These are phyloP conservation scores for Cinclus cinclus DNA, from an alignment of 2,113 vertebrate species.

Conservation along the genomic window DNA sequence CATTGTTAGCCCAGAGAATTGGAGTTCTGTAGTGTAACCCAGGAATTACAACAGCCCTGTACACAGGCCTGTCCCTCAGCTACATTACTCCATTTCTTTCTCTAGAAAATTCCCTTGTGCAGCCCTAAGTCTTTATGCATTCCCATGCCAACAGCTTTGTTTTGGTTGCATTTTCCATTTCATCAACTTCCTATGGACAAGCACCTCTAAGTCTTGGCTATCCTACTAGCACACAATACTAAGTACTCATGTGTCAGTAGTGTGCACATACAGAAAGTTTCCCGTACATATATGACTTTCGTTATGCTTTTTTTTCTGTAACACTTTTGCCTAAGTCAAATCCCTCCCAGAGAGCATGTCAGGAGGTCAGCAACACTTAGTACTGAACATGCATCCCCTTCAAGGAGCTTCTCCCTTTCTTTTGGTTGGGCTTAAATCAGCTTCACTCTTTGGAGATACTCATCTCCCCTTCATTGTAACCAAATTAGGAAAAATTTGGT, in stretches of 20 bases:
- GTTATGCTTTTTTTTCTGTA: background rate
- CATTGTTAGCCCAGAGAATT: background rate
- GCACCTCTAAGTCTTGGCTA: background rate
- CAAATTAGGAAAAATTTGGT: background rate
- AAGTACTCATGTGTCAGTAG: background rate
- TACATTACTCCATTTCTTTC: background rate
- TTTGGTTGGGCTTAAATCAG: background rate
- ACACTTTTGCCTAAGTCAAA: background rate
- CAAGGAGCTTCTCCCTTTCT: background rate
- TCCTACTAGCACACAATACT: background rate
- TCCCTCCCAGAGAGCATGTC: background rate
- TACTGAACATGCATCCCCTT: fast-evolving
- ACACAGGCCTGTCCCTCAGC: background rate
- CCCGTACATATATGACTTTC: fast-evolving
- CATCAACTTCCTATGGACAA: background rate
- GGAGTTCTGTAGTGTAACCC: background rate
- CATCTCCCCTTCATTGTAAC: background rate
- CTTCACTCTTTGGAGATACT: background rate
- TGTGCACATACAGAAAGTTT: background rate
- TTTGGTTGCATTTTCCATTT: background rate
- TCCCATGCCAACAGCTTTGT: background rate
- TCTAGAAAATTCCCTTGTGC: background rate
- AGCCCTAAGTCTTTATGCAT: background rate
- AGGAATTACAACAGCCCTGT: background rate
- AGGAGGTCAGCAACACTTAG: background rate